Percentiles rank a stretch among this genome's conserved stretches.
phyloP scores from a whole-genome alignment of 37 sponge, comb jelly and placozoan species.

The Dysidea cf. avara region DNA sequence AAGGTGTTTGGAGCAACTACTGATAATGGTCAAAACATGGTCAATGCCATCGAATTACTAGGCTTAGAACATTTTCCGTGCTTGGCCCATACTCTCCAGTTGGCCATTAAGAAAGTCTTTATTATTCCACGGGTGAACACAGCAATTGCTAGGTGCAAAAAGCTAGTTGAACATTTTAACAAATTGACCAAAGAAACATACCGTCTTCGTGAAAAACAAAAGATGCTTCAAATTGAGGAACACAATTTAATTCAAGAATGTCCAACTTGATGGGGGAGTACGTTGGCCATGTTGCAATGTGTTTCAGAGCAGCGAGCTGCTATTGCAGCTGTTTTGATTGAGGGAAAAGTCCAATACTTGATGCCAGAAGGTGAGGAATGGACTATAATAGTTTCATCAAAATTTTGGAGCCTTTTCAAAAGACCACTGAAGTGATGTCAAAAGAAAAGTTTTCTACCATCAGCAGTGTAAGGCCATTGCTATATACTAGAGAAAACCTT shows the following conservation, averaged over 20 bases:
- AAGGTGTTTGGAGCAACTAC: slow-evolving; percentile 12
- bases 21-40: slow-evolving; percentile 9
- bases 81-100: slow-evolving; percentile 20
- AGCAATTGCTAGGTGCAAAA: slow-evolving; percentile 17
- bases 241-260: slow-evolving; percentile 18
- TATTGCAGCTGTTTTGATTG: slow-evolving; percentile 24
- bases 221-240: slow-evolving; percentile 12
- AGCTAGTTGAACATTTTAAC: slow-evolving; percentile 8
- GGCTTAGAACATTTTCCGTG: slow-evolving; percentile 13
- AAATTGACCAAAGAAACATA: slow-evolving; percentile 14
- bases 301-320: slow-evolving; percentile 21
- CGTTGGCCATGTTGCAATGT: slow-evolving; percentile 7
- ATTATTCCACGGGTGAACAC: background rate
- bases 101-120: slow-evolving; percentile 1
- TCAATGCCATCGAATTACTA: background rate
- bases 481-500: slow-evolving; percentile 4
- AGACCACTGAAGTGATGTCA: background rate
- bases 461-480: background rate
- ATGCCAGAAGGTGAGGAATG: slow-evolving; percentile 15
- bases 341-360: background rate
- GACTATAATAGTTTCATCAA: background rate
- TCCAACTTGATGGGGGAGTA: slow-evolving; percentile 21
- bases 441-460: background rate
- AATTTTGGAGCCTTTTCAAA: background rate
- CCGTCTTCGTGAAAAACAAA: slow-evolving; percentile 10